Conservation (phyloP, 2,113 vertebrate species). For the Cisticola juncidis region DNA sequence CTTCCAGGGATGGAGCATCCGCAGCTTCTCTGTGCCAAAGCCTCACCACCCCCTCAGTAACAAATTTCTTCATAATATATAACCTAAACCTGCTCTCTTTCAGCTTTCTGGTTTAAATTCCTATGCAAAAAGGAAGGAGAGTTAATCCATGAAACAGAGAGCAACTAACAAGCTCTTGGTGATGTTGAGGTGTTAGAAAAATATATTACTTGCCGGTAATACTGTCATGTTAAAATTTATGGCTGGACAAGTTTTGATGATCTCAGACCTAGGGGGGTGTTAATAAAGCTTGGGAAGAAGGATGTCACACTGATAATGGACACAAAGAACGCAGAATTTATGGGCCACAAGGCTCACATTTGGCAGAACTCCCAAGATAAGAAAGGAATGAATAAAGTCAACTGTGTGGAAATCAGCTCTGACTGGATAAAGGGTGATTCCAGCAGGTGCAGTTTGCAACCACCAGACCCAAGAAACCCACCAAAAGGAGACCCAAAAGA, state of each 20-base stretch:
- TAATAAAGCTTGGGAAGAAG: not conserved
- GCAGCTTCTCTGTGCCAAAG: not conserved
- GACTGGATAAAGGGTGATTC: not conserved
- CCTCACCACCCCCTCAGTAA: not conserved
- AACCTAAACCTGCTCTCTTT: not conserved
- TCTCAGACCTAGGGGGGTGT: not conserved
- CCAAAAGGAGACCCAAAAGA: not conserved
- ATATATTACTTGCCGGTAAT: not conserved
- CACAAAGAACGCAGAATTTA: not conserved
- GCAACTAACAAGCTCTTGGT: not conserved
- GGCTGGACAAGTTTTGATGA: not conserved
- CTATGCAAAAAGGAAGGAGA: not conserved
- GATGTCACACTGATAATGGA: not conserved
- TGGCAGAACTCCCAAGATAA: not conserved
- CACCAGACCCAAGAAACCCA: not conserved
- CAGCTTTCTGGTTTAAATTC: not conserved
- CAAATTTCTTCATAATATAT: accelerated
- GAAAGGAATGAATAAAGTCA: not conserved
- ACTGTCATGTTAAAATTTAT: not conserved
- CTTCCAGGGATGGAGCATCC: accelerated
- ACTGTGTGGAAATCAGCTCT: accelerated
- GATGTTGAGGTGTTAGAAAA: not conserved
- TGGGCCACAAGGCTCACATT: not conserved
- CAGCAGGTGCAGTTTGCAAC: accelerated
- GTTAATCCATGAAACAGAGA: not conserved